Base-by-base conservation (phyloP, 2,888 invertebrate genomes). In the Nymphalis urticae region DNA sequence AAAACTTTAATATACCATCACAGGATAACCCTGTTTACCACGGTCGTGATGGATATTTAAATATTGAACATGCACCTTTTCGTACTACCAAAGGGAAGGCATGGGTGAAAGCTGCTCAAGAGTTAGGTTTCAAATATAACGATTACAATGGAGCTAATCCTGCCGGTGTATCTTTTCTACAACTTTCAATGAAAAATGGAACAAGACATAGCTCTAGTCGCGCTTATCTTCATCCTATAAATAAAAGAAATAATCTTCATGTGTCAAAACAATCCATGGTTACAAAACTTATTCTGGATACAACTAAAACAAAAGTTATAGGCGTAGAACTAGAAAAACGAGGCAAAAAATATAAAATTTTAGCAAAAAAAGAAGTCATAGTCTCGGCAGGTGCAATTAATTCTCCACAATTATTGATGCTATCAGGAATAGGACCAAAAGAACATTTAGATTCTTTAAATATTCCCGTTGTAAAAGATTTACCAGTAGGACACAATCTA, bases 371-470 rank as follows among this genome's bases (percentile, higher is more conserved):
- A 79, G 96, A 96, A 86, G 94, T 97, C 0, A 95, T 97, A 68
- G 74, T 97, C 50, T 94, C 95, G 53, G 96, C 96, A 0, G 97
- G 97, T 7, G 94, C 96, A 5, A 94, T 97, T 48, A 95, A 96
- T 85, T 94, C 96, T 8, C 96, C 97, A 0, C 96, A 97, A 82
- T 81, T 97, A 8, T 86, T 97, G 21, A 95, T 97, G 95, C 84
- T 97, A 19, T 97, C 97, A 3, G 97, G 97, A 5, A 93, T 97
- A 10, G 96, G 96, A 1, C 95, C 95, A 0, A 92, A 83, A 70
- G 85, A 91, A 47, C 94, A 95, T 78, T 86, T 96, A 62, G 86
- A 92, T 70, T 85, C 93, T 1, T 79, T 94, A 70, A 92, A 92
- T 54, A 94, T 95, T 51, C 85, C 93, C 1, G 88, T 94, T 0